phyloP scores from a whole-genome alignment of 2,113 vertebrate genomes.

The Psammodynastes pulverulentus region DNA sequence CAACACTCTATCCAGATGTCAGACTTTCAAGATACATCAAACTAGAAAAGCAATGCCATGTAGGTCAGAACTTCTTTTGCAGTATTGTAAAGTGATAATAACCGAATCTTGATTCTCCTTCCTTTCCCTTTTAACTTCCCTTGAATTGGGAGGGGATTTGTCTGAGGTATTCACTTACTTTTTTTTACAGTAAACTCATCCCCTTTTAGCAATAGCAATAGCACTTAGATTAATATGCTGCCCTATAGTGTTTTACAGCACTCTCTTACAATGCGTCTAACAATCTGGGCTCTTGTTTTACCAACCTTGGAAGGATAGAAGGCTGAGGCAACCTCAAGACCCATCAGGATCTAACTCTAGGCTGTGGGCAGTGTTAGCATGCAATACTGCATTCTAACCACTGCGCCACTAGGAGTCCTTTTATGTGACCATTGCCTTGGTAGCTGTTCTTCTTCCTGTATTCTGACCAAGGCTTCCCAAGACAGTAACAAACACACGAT shows the following conservation, averaged over 20 bases:
- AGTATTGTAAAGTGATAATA: neutral
- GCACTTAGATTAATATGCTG: too few relatives aligned
- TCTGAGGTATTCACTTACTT: neutral
- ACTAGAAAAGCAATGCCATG: neutral
- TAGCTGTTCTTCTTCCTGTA: neutral
- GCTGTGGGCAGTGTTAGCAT: neutral
- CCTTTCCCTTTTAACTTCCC: neutral
- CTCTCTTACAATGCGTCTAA: too few relatives aligned
- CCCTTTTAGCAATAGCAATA: too few relatives aligned
- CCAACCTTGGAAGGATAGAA: too few relatives aligned
- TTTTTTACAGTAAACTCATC: neutral
- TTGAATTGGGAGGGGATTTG: neutral
- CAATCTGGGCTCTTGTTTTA: too few relatives aligned
- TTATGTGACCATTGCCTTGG: neutral
- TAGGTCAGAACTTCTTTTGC: neutral
- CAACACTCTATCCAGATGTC: neutral
- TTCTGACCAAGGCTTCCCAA: too few relatives aligned
- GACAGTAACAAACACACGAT: too few relatives aligned
- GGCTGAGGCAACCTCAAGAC: too few relatives aligned
- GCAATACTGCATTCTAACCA: neutral
- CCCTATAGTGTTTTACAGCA: too few relatives aligned
- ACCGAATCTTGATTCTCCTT: neutral
- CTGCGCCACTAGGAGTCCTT: neutral
- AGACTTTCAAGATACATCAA: neutral
- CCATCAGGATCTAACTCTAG: neutral